Base-by-base conservation (phyloP, 2,113 vertebrate genomes). In the Ammodytes marinus region DNA sequence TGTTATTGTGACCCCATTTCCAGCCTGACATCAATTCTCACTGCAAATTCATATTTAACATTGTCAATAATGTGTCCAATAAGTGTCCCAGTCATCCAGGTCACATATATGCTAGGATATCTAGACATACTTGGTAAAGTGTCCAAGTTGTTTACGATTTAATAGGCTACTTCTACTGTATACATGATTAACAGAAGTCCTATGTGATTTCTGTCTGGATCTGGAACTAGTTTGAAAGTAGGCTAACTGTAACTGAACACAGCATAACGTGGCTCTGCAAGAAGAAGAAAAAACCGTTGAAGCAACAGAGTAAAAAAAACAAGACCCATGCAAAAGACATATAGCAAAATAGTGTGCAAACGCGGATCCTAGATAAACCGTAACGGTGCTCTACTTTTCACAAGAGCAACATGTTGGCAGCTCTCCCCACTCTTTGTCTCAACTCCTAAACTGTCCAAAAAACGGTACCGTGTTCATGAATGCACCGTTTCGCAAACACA, bases 401-500 rank as follows among this genome's bases (percentile, higher is more conserved):
- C 27, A 46, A 37, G 45, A 46, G 74, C 73, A 68, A 67, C 70
- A 55, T 50, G 60, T 17, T 19, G 63, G 27, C 35, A 45, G 42
- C 15, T 13, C 0, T 8, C 8, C 8, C 19, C 54, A 42, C 17
- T 60, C 57, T 59, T 69, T 73, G 79, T 73, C 17, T 72, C 3
- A 53, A n/a, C 46, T 5, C 1, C 5, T 1, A 7, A 43, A 43
- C 8, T 19, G 6, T 6, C 0, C 58, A 45, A 19, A 39, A n/a
- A 37, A 1, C 57, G 64, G 68, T n/a, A 67, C 8, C 42, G 0
- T 1, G 70, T 8, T 47, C 60, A 0, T 63, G 71, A 79, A 54
- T 2, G 79, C 79, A 82, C 66, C 52, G 50, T 46, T 69, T 6
- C 73, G 64, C 77, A 72, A 42, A 64, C 39, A 74, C 15, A 14